A percentile compares a stretch with the other conserved stretches of the same genome.
Conservation (phyloP, 2,888 invertebrate species). For the Lysandra coridon region DNA sequence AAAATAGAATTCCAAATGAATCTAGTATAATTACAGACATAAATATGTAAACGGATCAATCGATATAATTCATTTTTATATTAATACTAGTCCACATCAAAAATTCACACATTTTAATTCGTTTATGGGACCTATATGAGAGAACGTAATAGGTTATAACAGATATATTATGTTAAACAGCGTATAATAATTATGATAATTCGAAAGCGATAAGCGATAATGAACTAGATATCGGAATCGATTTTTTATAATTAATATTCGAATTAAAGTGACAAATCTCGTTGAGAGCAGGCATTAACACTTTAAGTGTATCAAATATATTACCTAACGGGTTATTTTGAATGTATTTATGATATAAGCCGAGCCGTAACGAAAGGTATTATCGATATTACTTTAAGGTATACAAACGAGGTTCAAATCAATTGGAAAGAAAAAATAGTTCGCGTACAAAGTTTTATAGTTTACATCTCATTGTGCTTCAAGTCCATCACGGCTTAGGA, state of each 20-base stretch:
- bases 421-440: not conserved
- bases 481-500: too few relatives aligned
- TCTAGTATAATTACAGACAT: not conserved
- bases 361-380: not conserved
- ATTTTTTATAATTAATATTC: constrained; percentile 21
- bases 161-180: not conserved
- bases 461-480: too few relatives aligned
- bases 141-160: not conserved
- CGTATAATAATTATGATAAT: constrained; percentile 1
- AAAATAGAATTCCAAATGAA: not conserved
- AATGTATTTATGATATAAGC: constrained; percentile 8
- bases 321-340: not conserved
- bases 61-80: not conserved
- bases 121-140: not conserved
- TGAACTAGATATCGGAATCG: not conserved
- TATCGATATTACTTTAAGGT: not conserved
- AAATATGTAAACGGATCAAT: constrained; percentile 1
- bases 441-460: not conserved
- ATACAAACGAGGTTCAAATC: not conserved
- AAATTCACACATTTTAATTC: not conserved
- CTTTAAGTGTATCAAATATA: constrained; percentile 23
- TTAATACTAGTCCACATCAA: not conserved
- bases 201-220: not conserved
- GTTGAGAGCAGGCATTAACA: constrained; percentile 7
- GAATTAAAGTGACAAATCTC: constrained; percentile 21